Evolutionary conservation across 2,888 invertebrate species (phyloP), one percentile per base, ranked within the genome.

Genomic region (Nasonia oneida): DNA sequence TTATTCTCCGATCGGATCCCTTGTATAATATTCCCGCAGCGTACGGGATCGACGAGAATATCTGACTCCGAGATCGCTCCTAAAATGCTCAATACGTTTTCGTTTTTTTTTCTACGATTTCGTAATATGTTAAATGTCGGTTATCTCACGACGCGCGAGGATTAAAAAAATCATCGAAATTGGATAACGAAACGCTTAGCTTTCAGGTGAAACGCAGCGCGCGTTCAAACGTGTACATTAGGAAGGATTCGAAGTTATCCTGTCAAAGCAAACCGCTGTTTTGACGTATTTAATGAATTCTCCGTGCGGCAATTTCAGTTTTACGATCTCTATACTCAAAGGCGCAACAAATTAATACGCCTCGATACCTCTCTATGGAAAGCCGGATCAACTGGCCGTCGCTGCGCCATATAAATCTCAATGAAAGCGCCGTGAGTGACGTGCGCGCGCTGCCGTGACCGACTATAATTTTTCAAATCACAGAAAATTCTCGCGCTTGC

Each of bases 261-360:
- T 42, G 53, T 23, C 81, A 71, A 23, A 23, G 81, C 47, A 80
- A 80, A 80, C 8, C n/a, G 39, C 71, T 71, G 71, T 80, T 57
- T 71, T 70, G 79, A 80, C 70, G n/a, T 23, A 18, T 76, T 76
- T 57, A 29, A 78, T 29, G 50, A 42, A 33, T 33, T 39, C 67
- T 39, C 23, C 29, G 39, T 18, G 33, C 57, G 33, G 33, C 37
- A 61, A 76, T 76, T 81, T 61, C 81, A 73, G 42, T 74, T 81
- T 79, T 70, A 79, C 79, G 79, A 79, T 70, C 47, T 18, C 74
- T 29, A 29, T 29, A 29, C 29, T 64, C 61, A 39, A 47, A 81
- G 47, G 74, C 64, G 81, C 33, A 57, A 61, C 64, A 75, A 82
- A 82, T 82, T 76, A 76, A 53, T 76, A 76, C 61, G 61, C 76